Conservation (phyloP, 2,113 vertebrate genomes). For the Gymnarchus niloticus region DNA sequence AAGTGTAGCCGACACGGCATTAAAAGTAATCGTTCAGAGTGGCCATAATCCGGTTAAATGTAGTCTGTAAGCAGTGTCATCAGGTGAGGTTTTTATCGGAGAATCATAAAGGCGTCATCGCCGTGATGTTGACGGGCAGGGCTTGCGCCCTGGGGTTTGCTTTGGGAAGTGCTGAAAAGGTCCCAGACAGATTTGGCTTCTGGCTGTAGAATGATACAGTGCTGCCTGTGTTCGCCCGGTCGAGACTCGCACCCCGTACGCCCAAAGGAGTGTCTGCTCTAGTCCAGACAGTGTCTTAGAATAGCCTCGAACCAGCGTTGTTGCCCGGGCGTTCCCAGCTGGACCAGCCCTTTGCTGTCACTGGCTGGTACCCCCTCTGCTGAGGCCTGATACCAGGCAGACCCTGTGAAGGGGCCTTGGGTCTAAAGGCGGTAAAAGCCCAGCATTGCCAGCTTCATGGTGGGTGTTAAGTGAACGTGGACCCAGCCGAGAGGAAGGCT, state of each 20-base stretch:
- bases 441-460: neutral
- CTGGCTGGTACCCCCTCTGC: neutral
- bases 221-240: neutral
- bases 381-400: neutral
- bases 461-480: neutral
- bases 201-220: neutral
- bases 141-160: neutral
- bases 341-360: neutral
- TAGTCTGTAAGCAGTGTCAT: neutral
- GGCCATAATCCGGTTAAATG: neutral
- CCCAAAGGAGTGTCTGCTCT: constrained; percentile 8
- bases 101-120: too few species aligned
- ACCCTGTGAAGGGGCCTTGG: neutral
- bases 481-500: neutral
- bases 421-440: neutral
- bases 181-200: neutral
- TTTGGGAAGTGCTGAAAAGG: neutral
- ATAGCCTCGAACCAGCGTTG: neutral
- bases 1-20: neutral
- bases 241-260: neutral
- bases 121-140: neutral
- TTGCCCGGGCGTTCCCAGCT: neutral
- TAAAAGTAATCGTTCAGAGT: neutral
- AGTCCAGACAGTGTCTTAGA: neutral
- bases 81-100: neutral